Percentiles rank a stretch among this genome's conserved stretches.
These are phyloP conservation scores for Ophthalmolycus amberensis DNA, from an alignment of 2,113 vertebrate genomes.

Conservation along the genomic window DNA sequence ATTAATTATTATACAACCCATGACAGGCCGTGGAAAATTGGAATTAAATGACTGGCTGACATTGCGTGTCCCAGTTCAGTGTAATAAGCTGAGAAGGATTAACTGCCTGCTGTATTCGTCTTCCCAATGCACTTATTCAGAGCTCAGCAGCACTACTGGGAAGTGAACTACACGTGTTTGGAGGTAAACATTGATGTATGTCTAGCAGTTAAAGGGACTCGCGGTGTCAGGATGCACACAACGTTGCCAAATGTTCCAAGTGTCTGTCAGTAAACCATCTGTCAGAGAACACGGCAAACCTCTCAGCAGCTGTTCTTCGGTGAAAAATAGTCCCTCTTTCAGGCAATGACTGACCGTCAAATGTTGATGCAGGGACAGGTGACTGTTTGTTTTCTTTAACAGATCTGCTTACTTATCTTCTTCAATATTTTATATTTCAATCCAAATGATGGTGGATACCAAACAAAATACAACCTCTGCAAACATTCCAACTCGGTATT, in stretches of 20 bases:
- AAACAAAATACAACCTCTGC: background rate
- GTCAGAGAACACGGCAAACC: constrained; percentile 1
- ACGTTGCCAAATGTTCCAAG: constrained; percentile 24
- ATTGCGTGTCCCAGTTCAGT: constrained; percentile 69
- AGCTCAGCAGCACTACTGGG: constrained; percentile 14
- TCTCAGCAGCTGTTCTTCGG: background rate
- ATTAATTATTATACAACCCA: constrained; percentile 68
- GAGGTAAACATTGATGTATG: constrained; percentile 27
- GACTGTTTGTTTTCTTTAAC: background rate
- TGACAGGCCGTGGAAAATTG: constrained; percentile 64
- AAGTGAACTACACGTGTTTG: constrained; percentile 13
- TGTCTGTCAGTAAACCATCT: constrained; percentile 21
- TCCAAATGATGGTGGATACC: background rate
- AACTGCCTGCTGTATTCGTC: constrained; percentile 45
- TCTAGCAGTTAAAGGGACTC: constrained; percentile 20
- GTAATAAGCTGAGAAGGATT: constrained; percentile 63
- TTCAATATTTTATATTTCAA: background rate
- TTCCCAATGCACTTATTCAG: constrained; percentile 34
- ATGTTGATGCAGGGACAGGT: background rate
- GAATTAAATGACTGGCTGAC: constrained; percentile 69
- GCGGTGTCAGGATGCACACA: constrained; percentile 20
- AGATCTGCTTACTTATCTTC: no score
- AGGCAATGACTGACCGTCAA: background rate
- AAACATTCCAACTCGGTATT: background rate
- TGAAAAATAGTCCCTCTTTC: background rate